Conservation (phyloP, 92 coral and sea anemone species). For the Galaxea fascicularis region DNA sequence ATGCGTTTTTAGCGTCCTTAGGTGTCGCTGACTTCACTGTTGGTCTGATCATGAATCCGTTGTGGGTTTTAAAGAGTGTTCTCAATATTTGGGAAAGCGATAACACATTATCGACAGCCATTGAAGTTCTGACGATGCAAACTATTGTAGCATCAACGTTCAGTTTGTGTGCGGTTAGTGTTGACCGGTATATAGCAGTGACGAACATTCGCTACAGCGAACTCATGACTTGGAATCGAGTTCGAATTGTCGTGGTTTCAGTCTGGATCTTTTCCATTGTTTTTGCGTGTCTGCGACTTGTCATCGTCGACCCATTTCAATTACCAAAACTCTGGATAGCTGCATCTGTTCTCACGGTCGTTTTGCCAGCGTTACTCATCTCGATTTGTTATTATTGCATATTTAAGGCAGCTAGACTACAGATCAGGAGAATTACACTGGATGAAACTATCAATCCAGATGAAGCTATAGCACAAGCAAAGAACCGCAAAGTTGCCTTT, state of each 20-base stretch:
- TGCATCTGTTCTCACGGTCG: constrained; percentile 32
- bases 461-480: constrained; percentile 39
- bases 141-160: constrained; percentile 56
- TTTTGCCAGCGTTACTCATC: constrained; percentile 32
- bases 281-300: constrained; percentile 53
- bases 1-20: constrained; percentile 54
- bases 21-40: constrained; percentile 54
- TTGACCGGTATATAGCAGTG: constrained; percentile 61
- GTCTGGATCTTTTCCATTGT: constrained; percentile 57
- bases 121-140: constrained; percentile 53
- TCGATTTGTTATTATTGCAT: constrained; percentile 51
- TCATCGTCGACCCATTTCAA: constrained; percentile 42
- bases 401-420: constrained; percentile 49
- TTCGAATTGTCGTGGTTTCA: constrained; percentile 11
- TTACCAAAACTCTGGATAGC: constrained; percentile 62
- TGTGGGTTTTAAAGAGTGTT: constrained; percentile 50
- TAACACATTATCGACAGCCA: constrained; percentile 35
- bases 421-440: constrained; percentile 32
- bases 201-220: constrained; percentile 44
- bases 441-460: constrained; percentile 21
- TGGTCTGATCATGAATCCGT: constrained; percentile 50
- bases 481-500: constrained; percentile 56
- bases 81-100: constrained; percentile 51
- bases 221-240: constrained; percentile 32
- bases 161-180: constrained; percentile 62